Percentiles rank a stretch among this genome's conserved stretches.
These are phyloP conservation scores for Teleogryllus oceanicus DNA, from an alignment of 2,888 invertebrate genomes.

Conservation along the genomic window DNA sequence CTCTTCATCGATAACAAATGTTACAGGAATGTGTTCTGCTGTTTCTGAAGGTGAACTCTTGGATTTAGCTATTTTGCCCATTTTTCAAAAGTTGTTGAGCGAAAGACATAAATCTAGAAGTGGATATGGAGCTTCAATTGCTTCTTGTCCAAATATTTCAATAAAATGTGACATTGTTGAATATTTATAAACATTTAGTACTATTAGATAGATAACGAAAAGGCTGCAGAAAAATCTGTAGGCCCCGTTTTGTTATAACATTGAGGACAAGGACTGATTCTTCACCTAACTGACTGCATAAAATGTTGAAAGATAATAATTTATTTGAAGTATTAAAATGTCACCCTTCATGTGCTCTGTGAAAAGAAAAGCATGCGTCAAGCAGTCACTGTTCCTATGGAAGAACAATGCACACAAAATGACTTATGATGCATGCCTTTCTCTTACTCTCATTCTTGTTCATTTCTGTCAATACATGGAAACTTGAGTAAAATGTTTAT, in stretches of 20 bases:
- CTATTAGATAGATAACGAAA: neutral
- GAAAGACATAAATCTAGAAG: slow-evolving; percentile 70
- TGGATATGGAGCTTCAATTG: slow-evolving; percentile 69
- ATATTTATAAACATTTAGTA: slow-evolving; percentile 62
- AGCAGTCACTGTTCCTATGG: neutral
- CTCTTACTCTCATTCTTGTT: neutral
- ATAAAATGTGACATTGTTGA: slow-evolving; percentile 95
- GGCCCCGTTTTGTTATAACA: neutral
- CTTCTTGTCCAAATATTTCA: slow-evolving; percentile 90
- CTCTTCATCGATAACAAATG: slow-evolving; percentile 43
- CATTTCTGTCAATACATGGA: slow-evolving; percentile 18
- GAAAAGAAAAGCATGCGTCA: neutral
- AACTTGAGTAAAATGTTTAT: slow-evolving; percentile 18
- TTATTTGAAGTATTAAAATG: neutral
- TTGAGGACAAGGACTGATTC: neutral
- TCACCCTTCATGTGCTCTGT: neutral
- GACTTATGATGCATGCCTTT: slow-evolving; percentile 9
- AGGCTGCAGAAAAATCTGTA: neutral
- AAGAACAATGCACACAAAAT: neutral
- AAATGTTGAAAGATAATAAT: neutral
- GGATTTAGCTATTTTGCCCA: slow-evolving; percentile 82
- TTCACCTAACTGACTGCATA: neutral
- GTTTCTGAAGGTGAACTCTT: slow-evolving; percentile 80
- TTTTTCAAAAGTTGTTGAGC: slow-evolving; percentile 85
- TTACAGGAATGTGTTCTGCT: slow-evolving; percentile 64